Base-by-base conservation (phyloP, 2,797 vertebrate genomes). In the Rhabdomys pumilio region DNA sequence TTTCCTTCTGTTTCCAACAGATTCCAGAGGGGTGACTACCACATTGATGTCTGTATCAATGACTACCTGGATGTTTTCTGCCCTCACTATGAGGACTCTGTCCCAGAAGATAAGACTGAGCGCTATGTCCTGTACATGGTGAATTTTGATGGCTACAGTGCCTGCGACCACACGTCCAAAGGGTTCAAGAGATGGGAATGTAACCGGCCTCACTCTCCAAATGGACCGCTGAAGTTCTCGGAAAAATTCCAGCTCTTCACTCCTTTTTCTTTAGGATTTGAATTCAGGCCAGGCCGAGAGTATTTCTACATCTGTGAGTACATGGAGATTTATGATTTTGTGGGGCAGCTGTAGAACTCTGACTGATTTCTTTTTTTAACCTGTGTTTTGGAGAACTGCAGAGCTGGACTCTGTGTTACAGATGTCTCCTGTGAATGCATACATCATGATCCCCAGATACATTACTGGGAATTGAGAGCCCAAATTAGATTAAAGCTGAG, bases 241-340 rank as follows among this genome's bases (percentile, higher is more conserved):
- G 99, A 99, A 98, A 99, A 99, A 98, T 99, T 99, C 98, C 99
- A 99, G 97, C 99, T 99, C 98, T 99, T 99, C 99, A 99, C 99
- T 0, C 99, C 99, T 55, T 99, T 99, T 98, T 99, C 99, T 0
- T 98, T 99, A 98, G 99, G 99, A 98, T 99, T 99, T 97, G 99
- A 99, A 98, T 99, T 99, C 99, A 99, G 99, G 98, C 99, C 99
- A 88, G 99, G 99, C 97, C 99, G 99, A 98, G 99, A 99, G 96
- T 99, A 99, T 98, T 99, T 99, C 99, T 99, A 99, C 98, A 99
- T 99, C 98, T 99, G 99, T 99, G 98, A 99, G 99, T 99, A 99
- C 96, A 97, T 14, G 63, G 87, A 95, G 19, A 96, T 98, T 98
- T 97, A 86, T 94, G 24, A 9, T 61, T 47, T 95, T 96, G 91